Percentiles rank a stretch among this genome's conserved stretches.
Conservation (phyloP, 2,888 invertebrate species). For the Mantis religiosa region DNA sequence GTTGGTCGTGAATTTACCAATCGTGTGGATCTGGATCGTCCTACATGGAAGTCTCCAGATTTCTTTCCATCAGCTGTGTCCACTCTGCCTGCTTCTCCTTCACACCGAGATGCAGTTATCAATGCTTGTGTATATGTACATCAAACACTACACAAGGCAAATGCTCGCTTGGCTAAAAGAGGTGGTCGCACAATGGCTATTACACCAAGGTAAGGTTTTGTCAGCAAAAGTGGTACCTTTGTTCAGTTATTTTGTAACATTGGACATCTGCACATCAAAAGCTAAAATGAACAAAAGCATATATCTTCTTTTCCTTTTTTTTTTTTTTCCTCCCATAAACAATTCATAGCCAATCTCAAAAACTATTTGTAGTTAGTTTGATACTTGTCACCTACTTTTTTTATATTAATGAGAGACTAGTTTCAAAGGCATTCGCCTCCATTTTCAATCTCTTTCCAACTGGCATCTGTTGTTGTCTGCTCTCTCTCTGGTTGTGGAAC, state of each 20-base stretch:
- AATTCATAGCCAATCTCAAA: too few species aligned
- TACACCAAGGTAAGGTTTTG: constrained; percentile 66
- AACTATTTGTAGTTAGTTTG: too few species aligned
- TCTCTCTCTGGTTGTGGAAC: too few species aligned
- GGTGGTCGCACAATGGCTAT: constrained; percentile 96
- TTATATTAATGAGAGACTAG: too few species aligned
- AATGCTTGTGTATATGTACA: constrained; percentile 98
- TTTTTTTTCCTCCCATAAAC: too few species aligned
- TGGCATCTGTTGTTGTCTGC: too few species aligned
- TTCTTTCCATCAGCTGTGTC: constrained; percentile 87
- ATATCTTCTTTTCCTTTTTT: too few species aligned
- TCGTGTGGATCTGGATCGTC: constrained; percentile 88
- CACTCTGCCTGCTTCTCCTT: constrained; percentile 67
- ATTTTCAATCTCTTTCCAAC: too few species aligned
- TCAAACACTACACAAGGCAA: constrained; percentile 93
- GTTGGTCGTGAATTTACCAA: constrained; percentile 95
- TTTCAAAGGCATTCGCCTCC: too few species aligned
- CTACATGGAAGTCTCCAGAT: constrained; percentile 81
- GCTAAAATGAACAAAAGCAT: too few species aligned
- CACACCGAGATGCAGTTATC: constrained; percentile 94
- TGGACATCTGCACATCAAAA: not conserved
- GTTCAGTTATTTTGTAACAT: too few species aligned
- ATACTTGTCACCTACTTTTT: too few species aligned
- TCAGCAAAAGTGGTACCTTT: not conserved
- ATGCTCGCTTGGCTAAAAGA: constrained; percentile 81